Evolutionary conservation across 2,113 vertebrate genomes (phyloP).

Genomic region (Scophthalmus maximus): DNA sequence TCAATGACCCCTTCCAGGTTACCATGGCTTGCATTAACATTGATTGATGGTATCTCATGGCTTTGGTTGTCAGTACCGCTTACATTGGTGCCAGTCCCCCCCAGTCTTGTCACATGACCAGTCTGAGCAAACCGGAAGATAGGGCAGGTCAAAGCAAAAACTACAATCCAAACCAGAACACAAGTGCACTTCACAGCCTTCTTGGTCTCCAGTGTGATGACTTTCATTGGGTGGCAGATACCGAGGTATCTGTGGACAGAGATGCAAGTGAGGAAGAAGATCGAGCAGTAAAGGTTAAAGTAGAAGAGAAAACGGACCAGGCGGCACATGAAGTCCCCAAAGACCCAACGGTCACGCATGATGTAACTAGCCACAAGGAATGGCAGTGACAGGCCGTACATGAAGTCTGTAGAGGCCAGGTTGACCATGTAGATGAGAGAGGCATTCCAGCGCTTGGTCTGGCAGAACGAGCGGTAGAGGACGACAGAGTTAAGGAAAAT

Average conservation of each 20-base stretch:
- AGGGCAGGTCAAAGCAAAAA: conserved; percentile 85
- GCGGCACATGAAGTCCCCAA: conserved; percentile 89
- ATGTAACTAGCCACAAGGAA: conserved; percentile 87
- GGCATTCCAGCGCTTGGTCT: conserved; percentile 85
- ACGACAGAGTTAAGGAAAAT: conserved; percentile 85
- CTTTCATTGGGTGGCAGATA: conserved; percentile 86
- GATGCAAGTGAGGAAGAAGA: conserved; percentile 92
- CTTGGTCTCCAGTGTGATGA: conserved; percentile 84
- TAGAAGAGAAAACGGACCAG: conserved; percentile 89
- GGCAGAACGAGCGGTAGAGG: conserved; percentile 82
- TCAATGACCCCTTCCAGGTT: conserved; percentile 30
- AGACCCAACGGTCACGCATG: conserved; percentile 84
- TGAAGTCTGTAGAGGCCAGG: conserved; percentile 86
- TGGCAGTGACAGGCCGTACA: conserved; percentile 87
- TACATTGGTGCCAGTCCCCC: conserved; percentile 20
- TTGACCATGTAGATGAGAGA: conserved; percentile 90
- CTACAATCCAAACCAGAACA: conserved; percentile 84
- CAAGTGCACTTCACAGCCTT: conserved; percentile 84
- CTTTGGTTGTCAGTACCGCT: conserved; percentile 23
- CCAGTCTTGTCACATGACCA: conserved; percentile 58
- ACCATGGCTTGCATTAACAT: conserved; percentile 32
- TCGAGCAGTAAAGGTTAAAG: conserved; percentile 90
- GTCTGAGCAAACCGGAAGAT: conserved; percentile 87
- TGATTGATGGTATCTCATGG: conserved; percentile 4
- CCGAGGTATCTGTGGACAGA: conserved; percentile 87